Conservation (phyloP, 2,113 vertebrate species). For the Rhinoderma darwinii region DNA sequence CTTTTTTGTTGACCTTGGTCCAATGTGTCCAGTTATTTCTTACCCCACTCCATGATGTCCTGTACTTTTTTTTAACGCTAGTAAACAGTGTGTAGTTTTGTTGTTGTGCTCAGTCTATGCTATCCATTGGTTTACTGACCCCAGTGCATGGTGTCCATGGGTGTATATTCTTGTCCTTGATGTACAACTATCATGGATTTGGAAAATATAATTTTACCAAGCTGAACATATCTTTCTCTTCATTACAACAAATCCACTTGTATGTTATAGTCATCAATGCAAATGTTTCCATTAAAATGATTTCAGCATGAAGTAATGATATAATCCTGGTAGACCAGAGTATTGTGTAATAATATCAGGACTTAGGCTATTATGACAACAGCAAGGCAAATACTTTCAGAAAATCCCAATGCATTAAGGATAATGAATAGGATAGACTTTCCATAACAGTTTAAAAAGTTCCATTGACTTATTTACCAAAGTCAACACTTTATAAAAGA, state of each 20-base stretch:
- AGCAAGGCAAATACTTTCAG: neutral
- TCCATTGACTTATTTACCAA: neutral
- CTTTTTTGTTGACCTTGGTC: no score
- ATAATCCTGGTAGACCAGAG: neutral
- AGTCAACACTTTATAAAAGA: neutral
- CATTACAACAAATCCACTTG: neutral
- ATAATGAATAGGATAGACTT: neutral
- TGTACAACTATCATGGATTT: neutral
- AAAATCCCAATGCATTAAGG: neutral
- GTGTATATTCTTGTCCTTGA: neutral
- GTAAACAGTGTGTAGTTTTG: neutral
- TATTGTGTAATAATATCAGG: neutral
- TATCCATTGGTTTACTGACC: neutral
- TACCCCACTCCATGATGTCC: neutral
- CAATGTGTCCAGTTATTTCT: neutral
- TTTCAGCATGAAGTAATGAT: slow-evolving; percentile 5
- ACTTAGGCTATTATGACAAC: neutral
- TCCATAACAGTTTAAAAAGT: neutral
- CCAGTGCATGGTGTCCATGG: neutral
- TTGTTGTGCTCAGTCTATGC: neutral
- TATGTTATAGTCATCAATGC: neutral
- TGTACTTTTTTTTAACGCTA: neutral
- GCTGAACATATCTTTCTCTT: neutral
- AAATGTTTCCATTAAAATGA: slow-evolving; percentile 23
- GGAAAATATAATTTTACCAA: neutral